Evolutionary conservation across 2,113 vertebrate species (phyloP).

Genomic region (Prochilodus magdalenae): DNA sequence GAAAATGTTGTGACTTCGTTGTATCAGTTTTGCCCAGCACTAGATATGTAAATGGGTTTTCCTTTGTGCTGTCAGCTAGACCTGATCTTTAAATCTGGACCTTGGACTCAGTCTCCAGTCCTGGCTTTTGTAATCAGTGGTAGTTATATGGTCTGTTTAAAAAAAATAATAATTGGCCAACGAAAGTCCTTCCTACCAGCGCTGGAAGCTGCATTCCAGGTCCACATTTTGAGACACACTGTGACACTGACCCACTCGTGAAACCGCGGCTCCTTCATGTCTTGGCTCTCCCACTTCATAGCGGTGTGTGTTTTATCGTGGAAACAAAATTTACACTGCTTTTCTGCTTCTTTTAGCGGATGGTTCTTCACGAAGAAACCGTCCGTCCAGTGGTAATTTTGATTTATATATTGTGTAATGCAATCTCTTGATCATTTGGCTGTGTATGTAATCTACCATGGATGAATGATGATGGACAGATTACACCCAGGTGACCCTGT

Average conservation of each 20-base stretch:
- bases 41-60: too few relatives aligned
- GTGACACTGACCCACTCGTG: neutral
- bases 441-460: constrained; percentile 12
- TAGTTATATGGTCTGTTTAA: too few relatives aligned
- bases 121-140: too few relatives aligned
- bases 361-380: constrained; percentile 96
- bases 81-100: too few relatives aligned
- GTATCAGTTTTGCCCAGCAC: too few relatives aligned
- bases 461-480: neutral
- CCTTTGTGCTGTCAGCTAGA: too few relatives aligned
- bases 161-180: too few relatives aligned
- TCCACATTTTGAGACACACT: neutral
- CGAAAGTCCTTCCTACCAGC: too few relatives aligned
- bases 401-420: constrained; percentile 70
- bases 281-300: constrained; percentile 17
- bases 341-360: constrained; percentile 87
- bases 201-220: neutral
- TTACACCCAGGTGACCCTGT: neutral
- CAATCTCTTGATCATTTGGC: constrained; percentile 38
- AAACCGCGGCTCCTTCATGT: constrained; percentile 22
- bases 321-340: constrained; percentile 77
- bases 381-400: constrained; percentile 96
- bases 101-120: too few relatives aligned
- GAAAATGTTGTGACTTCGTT: too few relatives aligned
- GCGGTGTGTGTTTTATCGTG: constrained; percentile 11